These are phyloP conservation scores for Rugalucina vietnamica DNA, from an alignment of 2,888 invertebrate species.

Conservation along the genomic window DNA sequence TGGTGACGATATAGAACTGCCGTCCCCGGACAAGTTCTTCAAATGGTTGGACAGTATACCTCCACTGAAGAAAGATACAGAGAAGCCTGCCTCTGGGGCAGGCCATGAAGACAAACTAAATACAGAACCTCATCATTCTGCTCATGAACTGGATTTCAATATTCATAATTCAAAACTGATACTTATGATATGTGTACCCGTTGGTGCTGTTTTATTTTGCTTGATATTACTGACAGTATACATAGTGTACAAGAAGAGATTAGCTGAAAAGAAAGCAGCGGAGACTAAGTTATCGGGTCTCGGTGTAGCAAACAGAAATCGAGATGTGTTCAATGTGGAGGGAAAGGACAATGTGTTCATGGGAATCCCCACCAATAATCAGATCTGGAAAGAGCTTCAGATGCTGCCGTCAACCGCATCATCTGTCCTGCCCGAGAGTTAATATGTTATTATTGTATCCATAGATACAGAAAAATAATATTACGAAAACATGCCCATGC, in stretches of 20 bases:
- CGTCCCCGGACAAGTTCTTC: not conserved
- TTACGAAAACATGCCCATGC: too few relatives aligned
- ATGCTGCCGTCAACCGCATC: constrained; percentile 28
- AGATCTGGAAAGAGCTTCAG: constrained; percentile 54
- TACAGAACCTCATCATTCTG: not conserved
- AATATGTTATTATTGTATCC: not conserved
- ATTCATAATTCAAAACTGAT: not conserved
- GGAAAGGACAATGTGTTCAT: constrained; percentile 29
- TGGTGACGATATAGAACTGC: not conserved
- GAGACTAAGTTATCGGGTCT: not conserved
- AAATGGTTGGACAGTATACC: constrained; percentile 11
- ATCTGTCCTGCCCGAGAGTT: constrained; percentile 27
- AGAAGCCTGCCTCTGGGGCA: not conserved
- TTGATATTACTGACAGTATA: not conserved
- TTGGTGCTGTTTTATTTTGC: not conserved
- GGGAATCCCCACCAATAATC: constrained; percentile 58
- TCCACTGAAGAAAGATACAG: not conserved
- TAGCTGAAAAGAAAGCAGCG: not conserved
- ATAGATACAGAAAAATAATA: not conserved
- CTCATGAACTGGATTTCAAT: not conserved
- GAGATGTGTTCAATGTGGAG: not conserved
- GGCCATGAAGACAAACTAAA: not conserved
- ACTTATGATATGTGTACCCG: not conserved
- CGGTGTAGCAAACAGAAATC: not conserved
- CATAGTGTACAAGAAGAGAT: not conserved